Conservation (phyloP, 2,113 vertebrate species). For the Chaenocephalus aceratus region DNA sequence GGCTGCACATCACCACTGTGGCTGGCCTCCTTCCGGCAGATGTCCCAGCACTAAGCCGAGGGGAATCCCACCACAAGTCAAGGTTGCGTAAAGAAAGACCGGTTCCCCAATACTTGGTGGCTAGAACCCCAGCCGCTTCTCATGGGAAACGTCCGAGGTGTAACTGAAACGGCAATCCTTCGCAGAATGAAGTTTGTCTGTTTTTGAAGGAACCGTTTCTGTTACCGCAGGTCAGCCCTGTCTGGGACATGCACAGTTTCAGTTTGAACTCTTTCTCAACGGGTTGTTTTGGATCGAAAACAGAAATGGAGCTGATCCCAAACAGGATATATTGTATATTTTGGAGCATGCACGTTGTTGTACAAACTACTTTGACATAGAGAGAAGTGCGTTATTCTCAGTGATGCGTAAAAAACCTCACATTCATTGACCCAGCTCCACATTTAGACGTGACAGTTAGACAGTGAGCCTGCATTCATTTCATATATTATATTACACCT, state of each 20-base stretch:
- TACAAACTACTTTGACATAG: too few species aligned
- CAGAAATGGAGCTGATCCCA: too few species aligned
- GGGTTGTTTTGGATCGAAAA: slow-evolving; percentile 11
- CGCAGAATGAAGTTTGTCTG: not conserved
- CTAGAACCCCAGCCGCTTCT: slow-evolving; percentile 27
- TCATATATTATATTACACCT: too few species aligned
- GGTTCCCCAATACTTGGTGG: slow-evolving; percentile 55
- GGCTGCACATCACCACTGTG: slow-evolving; percentile 89
- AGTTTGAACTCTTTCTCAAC: slow-evolving; percentile 31
- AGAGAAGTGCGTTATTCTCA: too few species aligned
- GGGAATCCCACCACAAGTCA: slow-evolving; percentile 88
- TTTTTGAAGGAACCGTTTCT: slow-evolving; percentile 3
- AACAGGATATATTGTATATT: too few species aligned
- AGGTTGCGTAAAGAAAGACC: slow-evolving; percentile 84
- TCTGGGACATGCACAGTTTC: slow-evolving; percentile 1
- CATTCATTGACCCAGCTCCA: too few species aligned
- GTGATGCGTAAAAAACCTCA: too few species aligned
- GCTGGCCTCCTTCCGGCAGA: slow-evolving; percentile 92
- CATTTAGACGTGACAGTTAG: too few species aligned
- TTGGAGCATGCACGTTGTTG: too few species aligned
- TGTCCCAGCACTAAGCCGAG: slow-evolving; percentile 87
- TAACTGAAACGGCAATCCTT: slow-evolving; percentile 25
- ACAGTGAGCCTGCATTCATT: too few species aligned
- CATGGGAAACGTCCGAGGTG: slow-evolving; percentile 42
- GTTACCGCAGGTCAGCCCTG: slow-evolving; percentile 22